Evolutionary conservation across 1,140 invertebrate genomes (phyloP).

Genomic region (Diabrotica undecimpunctata): DNA sequence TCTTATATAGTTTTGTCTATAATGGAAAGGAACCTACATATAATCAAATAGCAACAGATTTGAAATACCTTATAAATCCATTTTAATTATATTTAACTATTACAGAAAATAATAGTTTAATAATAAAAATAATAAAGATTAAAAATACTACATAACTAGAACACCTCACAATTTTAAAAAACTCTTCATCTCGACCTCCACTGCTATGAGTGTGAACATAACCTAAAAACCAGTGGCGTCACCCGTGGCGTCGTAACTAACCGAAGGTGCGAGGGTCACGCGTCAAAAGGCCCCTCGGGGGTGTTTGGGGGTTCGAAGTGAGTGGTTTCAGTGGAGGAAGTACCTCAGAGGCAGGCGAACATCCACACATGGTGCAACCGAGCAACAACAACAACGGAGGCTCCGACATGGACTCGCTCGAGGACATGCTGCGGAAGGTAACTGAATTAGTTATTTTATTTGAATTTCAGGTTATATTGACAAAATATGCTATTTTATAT

Average conservation of each 20-base stretch:
- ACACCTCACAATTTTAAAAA: not conserved
- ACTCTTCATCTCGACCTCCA: not conserved
- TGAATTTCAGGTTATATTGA: not conserved
- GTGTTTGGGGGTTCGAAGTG: constrained; percentile 4
- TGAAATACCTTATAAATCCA: no score
- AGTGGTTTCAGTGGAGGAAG: constrained; percentile 8
- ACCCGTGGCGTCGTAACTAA: not conserved
- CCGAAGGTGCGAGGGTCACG: constrained; percentile 4
- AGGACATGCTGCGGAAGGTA: constrained; percentile 80
- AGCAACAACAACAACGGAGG: constrained; percentile 64
- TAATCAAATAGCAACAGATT: no score
- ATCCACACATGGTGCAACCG: constrained; percentile 46
- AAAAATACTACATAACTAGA: no score
- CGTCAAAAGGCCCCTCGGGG: not conserved
- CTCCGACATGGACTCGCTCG: constrained; percentile 74
- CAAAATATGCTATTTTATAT: not conserved
- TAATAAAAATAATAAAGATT: no score
- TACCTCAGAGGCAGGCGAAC: constrained; percentile 1
- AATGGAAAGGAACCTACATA: no score
- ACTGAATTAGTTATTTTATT: constrained; percentile 24
- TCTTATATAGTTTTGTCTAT: no score
- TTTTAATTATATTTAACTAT: no score
- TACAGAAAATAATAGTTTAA: no score
- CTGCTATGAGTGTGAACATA: not conserved
- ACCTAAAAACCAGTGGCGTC: not conserved